A percentile compares a stretch with the other conserved stretches of the same genome.
Evolutionary conservation across 2,113 vertebrate genomes (phyloP).

Genomic region (Chamaea fasciata): DNA sequence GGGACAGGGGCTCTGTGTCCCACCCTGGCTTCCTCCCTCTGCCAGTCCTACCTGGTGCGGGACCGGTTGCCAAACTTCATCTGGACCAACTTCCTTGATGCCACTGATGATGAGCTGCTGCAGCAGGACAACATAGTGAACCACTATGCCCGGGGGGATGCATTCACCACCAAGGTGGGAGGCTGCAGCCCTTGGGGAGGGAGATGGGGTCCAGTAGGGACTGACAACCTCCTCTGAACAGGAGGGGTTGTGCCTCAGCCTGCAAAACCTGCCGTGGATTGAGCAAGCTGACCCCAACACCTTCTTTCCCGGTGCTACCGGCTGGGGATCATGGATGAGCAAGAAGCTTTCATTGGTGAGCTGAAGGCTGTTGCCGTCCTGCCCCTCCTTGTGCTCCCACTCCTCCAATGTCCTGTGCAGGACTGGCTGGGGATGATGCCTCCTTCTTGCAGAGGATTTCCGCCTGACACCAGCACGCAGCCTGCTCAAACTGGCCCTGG

Average conservation of each 20-base stretch:
- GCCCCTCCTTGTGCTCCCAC: background rate
- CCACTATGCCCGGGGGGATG: constrained; percentile 78
- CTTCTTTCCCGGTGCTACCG: constrained; percentile 91
- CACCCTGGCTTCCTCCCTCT: background rate
- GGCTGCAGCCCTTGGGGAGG: background rate
- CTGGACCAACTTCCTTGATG: constrained; percentile 78
- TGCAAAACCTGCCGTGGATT: constrained; percentile 87
- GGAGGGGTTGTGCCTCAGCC: constrained; percentile 87
- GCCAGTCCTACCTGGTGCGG: constrained; percentile 80
- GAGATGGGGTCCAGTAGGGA: accelerated
- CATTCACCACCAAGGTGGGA: constrained; percentile 89
- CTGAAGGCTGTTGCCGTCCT: background rate
- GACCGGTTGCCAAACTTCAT: constrained; percentile 82
- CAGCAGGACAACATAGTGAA: constrained; percentile 83
- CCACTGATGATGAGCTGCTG: constrained; percentile 68
- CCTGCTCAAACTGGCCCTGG: constrained; percentile 84
- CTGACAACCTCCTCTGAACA: constrained; percentile 30
- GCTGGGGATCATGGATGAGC: constrained; percentile 80
- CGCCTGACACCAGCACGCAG: constrained; percentile 85
- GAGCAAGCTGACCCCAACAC: constrained; percentile 75
- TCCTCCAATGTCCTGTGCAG: background rate
- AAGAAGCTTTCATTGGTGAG: constrained; percentile 86
- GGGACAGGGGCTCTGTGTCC: background rate
- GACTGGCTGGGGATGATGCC: background rate
- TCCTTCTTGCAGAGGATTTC: constrained; percentile 82